Evolutionary conservation across 2,113 vertebrate genomes (phyloP).

Genomic region (Sylvietta virens): DNA sequence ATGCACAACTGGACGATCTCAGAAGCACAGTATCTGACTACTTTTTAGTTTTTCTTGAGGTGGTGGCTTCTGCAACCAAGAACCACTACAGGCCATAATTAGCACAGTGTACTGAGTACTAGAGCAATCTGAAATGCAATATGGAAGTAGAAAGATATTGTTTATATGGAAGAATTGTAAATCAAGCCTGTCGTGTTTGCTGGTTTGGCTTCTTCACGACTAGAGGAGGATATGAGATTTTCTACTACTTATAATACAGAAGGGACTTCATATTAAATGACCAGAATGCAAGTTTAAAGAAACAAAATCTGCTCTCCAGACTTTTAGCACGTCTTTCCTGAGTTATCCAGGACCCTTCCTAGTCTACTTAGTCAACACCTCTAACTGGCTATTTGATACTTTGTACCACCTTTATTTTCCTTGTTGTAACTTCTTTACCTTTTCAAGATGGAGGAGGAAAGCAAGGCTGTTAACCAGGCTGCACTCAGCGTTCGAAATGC

Average conservation of each 20-base stretch:
- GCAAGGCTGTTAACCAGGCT: not conserved
- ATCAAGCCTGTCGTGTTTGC: not conserved
- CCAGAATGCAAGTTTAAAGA: not conserved
- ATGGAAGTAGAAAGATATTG: not conserved
- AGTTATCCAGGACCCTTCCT: not conserved
- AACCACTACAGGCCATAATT: not conserved
- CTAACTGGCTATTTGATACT: not conserved
- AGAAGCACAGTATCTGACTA: not conserved
- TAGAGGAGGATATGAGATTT: fast-evolving
- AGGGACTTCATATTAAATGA: not conserved
- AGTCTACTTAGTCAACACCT: not conserved
- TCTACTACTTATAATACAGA: not conserved
- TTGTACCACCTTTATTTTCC: not conserved
- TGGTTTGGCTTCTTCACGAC: not conserved
- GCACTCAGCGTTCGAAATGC: not conserved
- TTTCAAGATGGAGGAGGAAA: not conserved
- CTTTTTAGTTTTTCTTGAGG: fast-evolving
- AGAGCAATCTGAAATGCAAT: not conserved
- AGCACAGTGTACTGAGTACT: not conserved
- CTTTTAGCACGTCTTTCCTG: not conserved
- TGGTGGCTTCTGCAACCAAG: not conserved
- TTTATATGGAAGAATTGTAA: not conserved
- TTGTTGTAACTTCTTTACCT: not conserved
- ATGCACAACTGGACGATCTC: not conserved
- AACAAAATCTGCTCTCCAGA: not conserved